A percentile compares a stretch with the other conserved stretches of the same genome.
These are phyloP conservation scores for Pseudochaenichthys georgianus DNA, from an alignment of 2,797 vertebrate species.

Conservation along the genomic window DNA sequence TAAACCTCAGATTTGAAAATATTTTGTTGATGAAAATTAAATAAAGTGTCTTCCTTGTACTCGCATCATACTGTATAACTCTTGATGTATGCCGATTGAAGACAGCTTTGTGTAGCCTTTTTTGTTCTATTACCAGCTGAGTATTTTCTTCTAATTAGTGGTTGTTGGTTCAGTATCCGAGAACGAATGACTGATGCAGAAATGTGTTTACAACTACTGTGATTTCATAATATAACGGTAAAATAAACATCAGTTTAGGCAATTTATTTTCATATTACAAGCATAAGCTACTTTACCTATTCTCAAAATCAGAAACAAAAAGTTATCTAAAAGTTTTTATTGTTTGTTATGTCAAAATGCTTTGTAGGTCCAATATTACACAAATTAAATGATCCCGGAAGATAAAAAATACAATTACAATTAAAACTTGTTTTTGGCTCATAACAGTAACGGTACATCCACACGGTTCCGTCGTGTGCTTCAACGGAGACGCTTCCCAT, in stretches of 20 bases:
- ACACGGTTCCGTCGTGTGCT: no score
- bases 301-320: background rate
- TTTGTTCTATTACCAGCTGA: conserved; percentile 14
- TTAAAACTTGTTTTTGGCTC: background rate
- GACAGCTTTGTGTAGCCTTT: background rate
- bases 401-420: background rate
- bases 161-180: conserved; percentile 13
- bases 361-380: background rate
- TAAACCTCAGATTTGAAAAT: conserved; percentile 1
- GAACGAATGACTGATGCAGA: conserved; percentile 11
- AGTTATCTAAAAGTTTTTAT: background rate
- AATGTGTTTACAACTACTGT: conserved; percentile 4
- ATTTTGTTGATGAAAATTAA: background rate
- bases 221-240: conserved; percentile 8
- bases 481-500: no score
- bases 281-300: background rate
- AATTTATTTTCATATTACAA: background rate
- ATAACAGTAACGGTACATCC: background rate
- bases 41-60: background rate
- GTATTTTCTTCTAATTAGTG: conserved; percentile 5
- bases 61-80: background rate
- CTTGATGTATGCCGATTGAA: background rate
- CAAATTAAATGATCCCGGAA: background rate
- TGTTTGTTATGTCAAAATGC: background rate
- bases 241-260: conserved; percentile 7